Percentiles rank a stretch among this genome's conserved stretches.
phyloP scores from a whole-genome alignment of 2,888 invertebrate species.

The Brenthis daphne region DNA sequence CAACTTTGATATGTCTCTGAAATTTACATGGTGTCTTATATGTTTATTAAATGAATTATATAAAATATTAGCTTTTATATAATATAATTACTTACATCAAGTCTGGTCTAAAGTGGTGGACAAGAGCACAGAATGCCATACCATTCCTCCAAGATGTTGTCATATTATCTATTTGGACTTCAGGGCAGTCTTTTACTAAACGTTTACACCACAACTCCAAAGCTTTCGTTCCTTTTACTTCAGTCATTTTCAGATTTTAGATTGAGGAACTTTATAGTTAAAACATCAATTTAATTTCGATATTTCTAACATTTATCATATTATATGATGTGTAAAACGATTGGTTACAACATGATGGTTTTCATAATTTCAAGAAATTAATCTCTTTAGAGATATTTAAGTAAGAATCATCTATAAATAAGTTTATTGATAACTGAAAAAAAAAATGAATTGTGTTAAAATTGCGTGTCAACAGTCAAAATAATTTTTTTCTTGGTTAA shows the following conservation, averaged over 20 bases:
- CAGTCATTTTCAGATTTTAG: constrained; percentile 84
- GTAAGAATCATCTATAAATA: neutral
- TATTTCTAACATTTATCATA: constrained; percentile 27
- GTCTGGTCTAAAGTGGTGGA: constrained; percentile 97
- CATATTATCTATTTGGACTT: constrained; percentile 96
- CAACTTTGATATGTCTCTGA: constrained; percentile 92
- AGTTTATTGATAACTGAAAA: neutral
- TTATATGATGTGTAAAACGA: constrained; percentile 20
- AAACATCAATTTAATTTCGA: constrained; percentile 29
- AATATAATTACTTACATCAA: constrained; percentile 89
- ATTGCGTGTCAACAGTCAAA: constrained; percentile 20
- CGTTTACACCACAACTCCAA: constrained; percentile 96
- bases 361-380: neutral
- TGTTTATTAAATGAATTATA: neutral
- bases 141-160: constrained; percentile 97
- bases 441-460: constrained; percentile 18
- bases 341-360: constrained; percentile 4
- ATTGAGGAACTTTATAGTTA: constrained; percentile 36
- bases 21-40: constrained; percentile 53
- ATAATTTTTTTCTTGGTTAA: constrained; percentile 20
- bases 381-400: neutral
- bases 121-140: constrained; percentile 96
- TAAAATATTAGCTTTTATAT: neutral
- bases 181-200: constrained; percentile 93
- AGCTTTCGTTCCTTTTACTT: constrained; percentile 93